Conservation (phyloP, 37 sponge, comb jelly and placozoan genomes). For the Beroe ovata region DNA sequence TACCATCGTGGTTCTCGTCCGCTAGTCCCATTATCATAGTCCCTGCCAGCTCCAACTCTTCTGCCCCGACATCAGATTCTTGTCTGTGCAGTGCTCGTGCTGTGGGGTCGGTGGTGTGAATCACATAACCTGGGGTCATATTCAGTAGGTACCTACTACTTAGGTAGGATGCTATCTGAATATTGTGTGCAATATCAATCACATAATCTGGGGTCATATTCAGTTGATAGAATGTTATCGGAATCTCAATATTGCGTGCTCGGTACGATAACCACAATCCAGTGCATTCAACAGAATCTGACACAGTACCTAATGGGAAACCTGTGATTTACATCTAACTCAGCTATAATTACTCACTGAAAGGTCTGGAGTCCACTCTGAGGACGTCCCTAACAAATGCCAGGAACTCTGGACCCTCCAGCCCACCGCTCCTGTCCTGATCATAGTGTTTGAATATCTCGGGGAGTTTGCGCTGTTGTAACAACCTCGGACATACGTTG, state of each 20-base stretch:
- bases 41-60: slow-evolving; percentile 39
- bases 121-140: too few relatives aligned
- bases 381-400: slow-evolving; percentile 40
- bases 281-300: too few relatives aligned
- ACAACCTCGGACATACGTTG: neutral
- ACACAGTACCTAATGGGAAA: too few relatives aligned
- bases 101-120: neutral
- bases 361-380: neutral
- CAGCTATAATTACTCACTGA: slow-evolving; percentile 34
- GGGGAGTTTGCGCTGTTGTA: neutral
- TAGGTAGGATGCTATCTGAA: too few relatives aligned
- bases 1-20: slow-evolving; percentile 22
- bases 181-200: too few relatives aligned
- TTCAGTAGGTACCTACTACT: too few relatives aligned
- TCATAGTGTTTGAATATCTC: slow-evolving; percentile 42
- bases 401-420: slow-evolving; percentile 46
- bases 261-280: too few relatives aligned
- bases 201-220: too few relatives aligned
- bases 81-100: neutral
- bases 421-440: neutral
- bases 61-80: slow-evolving; percentile 4
- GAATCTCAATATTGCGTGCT: too few relatives aligned
- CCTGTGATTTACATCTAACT: too few relatives aligned
- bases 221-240: too few relatives aligned
- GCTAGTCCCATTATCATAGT: slow-evolving; percentile 37